Conservation (phyloP, 2,797 vertebrate genomes). For the Sebastes itinus region DNA sequence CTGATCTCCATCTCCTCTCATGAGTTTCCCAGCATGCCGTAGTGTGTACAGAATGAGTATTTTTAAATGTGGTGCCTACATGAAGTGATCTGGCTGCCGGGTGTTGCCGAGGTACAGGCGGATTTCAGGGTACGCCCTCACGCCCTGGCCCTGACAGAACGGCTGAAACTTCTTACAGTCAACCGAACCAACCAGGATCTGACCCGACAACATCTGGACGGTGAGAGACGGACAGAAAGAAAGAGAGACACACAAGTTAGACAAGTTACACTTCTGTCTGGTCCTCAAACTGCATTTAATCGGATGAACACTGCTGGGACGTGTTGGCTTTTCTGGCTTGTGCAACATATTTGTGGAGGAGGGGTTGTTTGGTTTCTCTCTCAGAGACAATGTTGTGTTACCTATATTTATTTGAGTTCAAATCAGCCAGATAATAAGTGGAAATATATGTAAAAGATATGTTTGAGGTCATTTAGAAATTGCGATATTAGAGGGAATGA, state of each 20-base stretch:
- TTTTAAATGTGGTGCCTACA: constrained; percentile 37
- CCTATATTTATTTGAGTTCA: background rate
- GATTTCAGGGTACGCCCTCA: constrained; percentile 93
- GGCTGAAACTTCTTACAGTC: constrained; percentile 92
- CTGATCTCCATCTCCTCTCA: background rate
- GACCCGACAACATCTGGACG: constrained; percentile 80
- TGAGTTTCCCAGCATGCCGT: background rate
- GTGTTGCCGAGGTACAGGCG: constrained; percentile 84
- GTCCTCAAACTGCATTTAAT: too few relatives aligned
- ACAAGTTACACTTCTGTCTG: background rate
- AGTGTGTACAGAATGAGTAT: background rate
- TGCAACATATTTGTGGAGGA: too few relatives aligned
- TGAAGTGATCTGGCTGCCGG: constrained; percentile 59
- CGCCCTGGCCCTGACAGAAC: constrained; percentile 89
- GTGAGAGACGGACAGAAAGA: background rate
- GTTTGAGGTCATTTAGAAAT: too few relatives aligned
- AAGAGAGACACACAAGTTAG: background rate
- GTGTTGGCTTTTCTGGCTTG: too few relatives aligned
- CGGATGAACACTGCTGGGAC: accelerated
- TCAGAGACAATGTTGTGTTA: background rate
- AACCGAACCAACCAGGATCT: constrained; percentile 89
- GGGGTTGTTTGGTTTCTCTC: too few relatives aligned
- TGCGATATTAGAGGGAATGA: too few relatives aligned
- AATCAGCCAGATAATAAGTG: background rate
- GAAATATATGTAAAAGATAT: too few relatives aligned